Evolutionary conservation across 2,888 invertebrate genomes (phyloP).

Genomic region (Thysanoteuthis rhombus): DNA sequence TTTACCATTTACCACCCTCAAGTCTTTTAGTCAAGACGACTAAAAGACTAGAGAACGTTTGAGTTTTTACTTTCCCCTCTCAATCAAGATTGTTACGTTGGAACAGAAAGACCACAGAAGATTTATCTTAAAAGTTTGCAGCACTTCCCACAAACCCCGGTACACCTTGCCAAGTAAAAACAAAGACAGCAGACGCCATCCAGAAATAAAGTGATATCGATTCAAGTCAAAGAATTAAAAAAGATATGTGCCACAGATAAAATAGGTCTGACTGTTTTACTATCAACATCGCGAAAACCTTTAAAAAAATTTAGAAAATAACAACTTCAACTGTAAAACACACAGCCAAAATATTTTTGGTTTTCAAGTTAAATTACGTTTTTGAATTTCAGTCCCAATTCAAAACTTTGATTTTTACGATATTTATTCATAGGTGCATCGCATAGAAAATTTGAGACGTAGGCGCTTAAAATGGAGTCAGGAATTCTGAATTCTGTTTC

Average conservation of each 20-base stretch:
- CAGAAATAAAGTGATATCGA: neutral
- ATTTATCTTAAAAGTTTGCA: neutral
- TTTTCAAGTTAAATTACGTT: neutral
- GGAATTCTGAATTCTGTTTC: neutral
- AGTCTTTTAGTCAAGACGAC: no score
- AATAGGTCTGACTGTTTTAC: neutral
- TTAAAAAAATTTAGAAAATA: neutral
- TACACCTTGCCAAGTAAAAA: neutral
- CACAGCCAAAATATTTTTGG: neutral
- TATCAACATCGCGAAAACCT: neutral
- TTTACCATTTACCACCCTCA: no score
- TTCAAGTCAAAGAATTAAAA: neutral
- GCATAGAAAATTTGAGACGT: neutral
- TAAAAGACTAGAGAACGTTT: no score
- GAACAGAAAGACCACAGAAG: neutral
- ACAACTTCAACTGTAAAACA: neutral
- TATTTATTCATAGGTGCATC: neutral
- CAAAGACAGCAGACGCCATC: neutral
- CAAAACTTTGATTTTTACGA: neutral
- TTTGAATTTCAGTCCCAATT: neutral
- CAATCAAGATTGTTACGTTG: neutral
- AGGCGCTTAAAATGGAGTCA: neutral
- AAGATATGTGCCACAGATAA: neutral
- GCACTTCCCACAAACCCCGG: neutral
- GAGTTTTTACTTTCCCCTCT: neutral